Evolutionary conservation across 2,888 invertebrate genomes (phyloP).

Genomic region (Unio pictorum): DNA sequence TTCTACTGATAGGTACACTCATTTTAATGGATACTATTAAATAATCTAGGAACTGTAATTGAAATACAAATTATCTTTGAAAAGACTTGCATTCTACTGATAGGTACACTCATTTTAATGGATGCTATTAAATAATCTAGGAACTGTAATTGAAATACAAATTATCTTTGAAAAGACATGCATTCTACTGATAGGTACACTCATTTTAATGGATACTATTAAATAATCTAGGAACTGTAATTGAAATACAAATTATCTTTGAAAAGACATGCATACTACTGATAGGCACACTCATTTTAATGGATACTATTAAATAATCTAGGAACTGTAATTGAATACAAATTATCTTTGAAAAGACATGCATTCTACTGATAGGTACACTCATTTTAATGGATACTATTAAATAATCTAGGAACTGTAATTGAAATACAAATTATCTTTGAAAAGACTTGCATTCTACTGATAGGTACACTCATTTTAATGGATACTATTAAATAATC

Average conservation of each 20-base stretch:
- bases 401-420: constrained; percentile 60
- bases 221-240: constrained; percentile 61
- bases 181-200: not conserved
- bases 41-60: constrained; percentile 64
- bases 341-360: not conserved
- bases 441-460: not conserved
- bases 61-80: constrained; percentile 31
- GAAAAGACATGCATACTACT: not conserved
- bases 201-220: not conserved
- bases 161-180: not conserved
- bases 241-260: constrained; percentile 48
- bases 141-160: constrained; percentile 69
- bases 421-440: constrained; percentile 50
- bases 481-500: constrained; percentile 1
- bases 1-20: not conserved
- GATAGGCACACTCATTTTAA: not conserved
- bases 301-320: constrained; percentile 5
- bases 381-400: not conserved
- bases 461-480: not conserved
- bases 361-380: not conserved
- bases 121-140: constrained; percentile 34
- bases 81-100: not conserved
- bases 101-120: not conserved
- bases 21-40: not conserved
- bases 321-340: constrained; percentile 70